phyloP scores from a whole-genome alignment of 1,140 invertebrate genomes.

The Stenopsyche tienmushanensis region DNA sequence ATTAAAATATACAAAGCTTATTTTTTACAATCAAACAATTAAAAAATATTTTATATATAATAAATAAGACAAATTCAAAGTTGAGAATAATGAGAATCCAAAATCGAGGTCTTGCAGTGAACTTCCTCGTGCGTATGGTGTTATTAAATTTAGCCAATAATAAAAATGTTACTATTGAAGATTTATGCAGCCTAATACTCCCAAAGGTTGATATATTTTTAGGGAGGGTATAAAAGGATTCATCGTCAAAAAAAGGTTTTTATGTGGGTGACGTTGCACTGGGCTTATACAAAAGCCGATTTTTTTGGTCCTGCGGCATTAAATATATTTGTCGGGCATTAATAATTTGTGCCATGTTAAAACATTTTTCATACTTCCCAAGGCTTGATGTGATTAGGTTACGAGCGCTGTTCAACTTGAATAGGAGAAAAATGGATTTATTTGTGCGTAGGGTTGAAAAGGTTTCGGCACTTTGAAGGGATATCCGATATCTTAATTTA shows the following conservation, averaged over 20 bases:
- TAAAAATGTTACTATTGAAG: too few species aligned
- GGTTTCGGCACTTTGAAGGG: conserved; percentile 35
- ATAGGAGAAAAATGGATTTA: conserved; percentile 33
- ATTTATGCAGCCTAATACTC: too few species aligned
- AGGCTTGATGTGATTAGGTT: conserved; percentile 36
- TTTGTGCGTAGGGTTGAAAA: conserved; percentile 37
- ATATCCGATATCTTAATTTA: conserved; percentile 43
- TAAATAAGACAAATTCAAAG: too few species aligned
- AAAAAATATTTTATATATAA: too few species aligned
- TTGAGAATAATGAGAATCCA: too few species aligned
- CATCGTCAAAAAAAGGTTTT: conserved; percentile 26
- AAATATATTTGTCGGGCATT: conserved; percentile 37
- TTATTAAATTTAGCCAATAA: too few species aligned
- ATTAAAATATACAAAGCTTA: too few species aligned
- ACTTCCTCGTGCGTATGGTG: too few species aligned
- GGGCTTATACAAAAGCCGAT: conserved; percentile 29
- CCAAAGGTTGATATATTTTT: conserved; percentile 5
- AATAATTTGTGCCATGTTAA: conserved; percentile 38
- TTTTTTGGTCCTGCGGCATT: conserved; percentile 33
- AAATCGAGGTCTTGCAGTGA: too few species aligned
- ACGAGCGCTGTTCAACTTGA: conserved; percentile 21
- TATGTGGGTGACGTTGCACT: conserved; percentile 33
- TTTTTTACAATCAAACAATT: too few species aligned
- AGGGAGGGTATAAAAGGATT: conserved; percentile 33
- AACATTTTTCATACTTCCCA: conserved; percentile 34